Conservation (phyloP, 2,113 vertebrate species). For the Verasper variegatus region DNA sequence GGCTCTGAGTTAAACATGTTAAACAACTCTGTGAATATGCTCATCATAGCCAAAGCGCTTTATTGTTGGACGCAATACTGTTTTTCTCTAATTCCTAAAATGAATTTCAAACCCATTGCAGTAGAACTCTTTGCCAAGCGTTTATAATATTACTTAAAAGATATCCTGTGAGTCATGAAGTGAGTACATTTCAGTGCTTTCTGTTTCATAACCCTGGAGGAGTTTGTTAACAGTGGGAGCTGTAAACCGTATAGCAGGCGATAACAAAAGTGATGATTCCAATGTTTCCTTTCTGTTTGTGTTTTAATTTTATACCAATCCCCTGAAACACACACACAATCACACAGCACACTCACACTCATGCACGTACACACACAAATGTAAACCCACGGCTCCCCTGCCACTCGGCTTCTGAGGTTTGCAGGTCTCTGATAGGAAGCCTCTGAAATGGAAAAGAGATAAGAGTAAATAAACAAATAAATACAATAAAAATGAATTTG, state of each 20-base stretch:
- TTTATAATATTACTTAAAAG: conserved; percentile 68
- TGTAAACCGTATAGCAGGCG: conserved; percentile 61
- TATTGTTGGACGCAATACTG: conserved; percentile 22
- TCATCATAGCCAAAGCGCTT: conserved; percentile 11
- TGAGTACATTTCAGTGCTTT: conserved; percentile 62
- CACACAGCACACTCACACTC: conserved; percentile 26
- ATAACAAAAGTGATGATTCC: conserved; percentile 83
- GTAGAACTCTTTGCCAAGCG: conserved; percentile 39
- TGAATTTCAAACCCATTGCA: conserved; percentile 43
- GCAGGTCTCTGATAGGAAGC: conserved; percentile 79
- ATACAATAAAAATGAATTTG: conserved; percentile 81
- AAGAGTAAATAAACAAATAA: conserved; percentile 84
- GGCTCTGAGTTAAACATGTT: conserved; percentile 28
- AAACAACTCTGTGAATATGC: conserved; percentile 6
- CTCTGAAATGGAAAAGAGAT: conserved; percentile 82
- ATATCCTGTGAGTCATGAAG: conserved; percentile 64
- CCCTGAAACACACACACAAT: conserved; percentile 59
- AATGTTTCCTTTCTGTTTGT: conserved; percentile 80
- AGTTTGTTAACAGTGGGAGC: conserved; percentile 76
- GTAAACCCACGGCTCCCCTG: conserved; percentile 67
- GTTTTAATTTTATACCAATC: conserved; percentile 79
- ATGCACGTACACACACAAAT: conserved; percentile 35
- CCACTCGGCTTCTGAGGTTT: conserved; percentile 78
- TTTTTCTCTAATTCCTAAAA: conserved; percentile 42
- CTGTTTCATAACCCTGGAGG: conserved; percentile 71